phyloP scores from a whole-genome alignment of 2,797 vertebrate species.

The Champsocephalus esox region DNA sequence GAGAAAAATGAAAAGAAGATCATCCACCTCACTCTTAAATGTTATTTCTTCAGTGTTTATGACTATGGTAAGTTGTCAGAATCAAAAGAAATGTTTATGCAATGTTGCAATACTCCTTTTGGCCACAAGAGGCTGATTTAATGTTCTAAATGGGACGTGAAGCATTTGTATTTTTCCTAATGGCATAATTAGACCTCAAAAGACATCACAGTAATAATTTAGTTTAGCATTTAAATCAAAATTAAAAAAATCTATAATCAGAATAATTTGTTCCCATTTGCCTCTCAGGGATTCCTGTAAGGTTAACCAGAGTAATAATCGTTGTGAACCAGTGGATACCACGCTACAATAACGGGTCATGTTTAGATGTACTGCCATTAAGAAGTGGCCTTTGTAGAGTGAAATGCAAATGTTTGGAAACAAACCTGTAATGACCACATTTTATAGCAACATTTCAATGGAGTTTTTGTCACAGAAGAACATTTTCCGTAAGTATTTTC shows the following conservation, averaged over 20 bases:
- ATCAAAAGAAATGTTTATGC: too few relatives aligned
- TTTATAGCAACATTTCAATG: neutral
- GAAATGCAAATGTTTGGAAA: neutral
- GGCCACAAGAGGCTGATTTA: too few relatives aligned
- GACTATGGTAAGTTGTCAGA: neutral
- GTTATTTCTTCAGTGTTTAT: too few relatives aligned
- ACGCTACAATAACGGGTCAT: slow-evolving; percentile 8
- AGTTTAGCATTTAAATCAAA: too few relatives aligned
- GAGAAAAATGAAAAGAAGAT: too few relatives aligned
- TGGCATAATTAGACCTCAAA: too few relatives aligned
- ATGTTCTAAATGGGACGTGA: neutral
- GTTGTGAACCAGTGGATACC: slow-evolving; percentile 1
- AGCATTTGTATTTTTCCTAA: neutral
- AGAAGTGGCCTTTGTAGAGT: neutral
- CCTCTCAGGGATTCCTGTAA: too few relatives aligned
- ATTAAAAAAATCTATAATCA: too few relatives aligned
- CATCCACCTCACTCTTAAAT: too few relatives aligned
- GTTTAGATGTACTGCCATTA: neutral
- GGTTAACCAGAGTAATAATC: neutral
- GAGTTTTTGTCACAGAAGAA: neutral
- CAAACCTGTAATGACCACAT: neutral
- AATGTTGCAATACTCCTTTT: neutral
- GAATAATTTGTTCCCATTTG: too few relatives aligned
- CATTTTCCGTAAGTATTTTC: neutral
- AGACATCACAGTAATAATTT: neutral